Conservation (phyloP, 2,888 invertebrate species). For the Leptinotarsa rubiginosa region DNA sequence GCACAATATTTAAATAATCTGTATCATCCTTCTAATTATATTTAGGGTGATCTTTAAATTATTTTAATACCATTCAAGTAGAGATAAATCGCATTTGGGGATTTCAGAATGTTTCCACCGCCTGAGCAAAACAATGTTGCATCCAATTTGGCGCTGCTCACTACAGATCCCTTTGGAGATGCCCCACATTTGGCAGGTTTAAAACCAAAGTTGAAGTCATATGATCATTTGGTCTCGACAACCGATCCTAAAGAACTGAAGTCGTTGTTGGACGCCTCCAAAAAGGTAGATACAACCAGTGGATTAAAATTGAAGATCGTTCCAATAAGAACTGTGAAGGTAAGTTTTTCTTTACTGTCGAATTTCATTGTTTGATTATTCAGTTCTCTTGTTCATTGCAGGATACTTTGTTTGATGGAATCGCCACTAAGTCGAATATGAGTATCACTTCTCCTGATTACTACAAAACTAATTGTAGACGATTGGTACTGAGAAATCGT, state of each 20-base stretch:
- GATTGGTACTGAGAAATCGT: constrained; percentile 49
- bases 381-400: constrained; percentile 54
- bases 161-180: constrained; percentile 58
- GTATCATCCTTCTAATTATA: too few species aligned
- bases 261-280: constrained; percentile 57
- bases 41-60: too few species aligned
- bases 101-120: constrained; percentile 51
- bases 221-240: constrained; percentile 47
- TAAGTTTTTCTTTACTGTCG: constrained; percentile 36
- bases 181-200: constrained; percentile 58
- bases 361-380: neutral
- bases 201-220: constrained; percentile 52
- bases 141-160: constrained; percentile 51
- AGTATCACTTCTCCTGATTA: constrained; percentile 45
- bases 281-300: constrained; percentile 53
- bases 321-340: constrained; percentile 53
- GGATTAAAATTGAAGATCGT: constrained; percentile 54
- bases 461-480: constrained; percentile 49
- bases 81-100: neutral
- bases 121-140: constrained; percentile 45
- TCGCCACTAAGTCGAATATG: constrained; percentile 40
- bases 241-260: constrained; percentile 62
- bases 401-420: constrained; percentile 84
- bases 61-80: too few species aligned
- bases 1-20: too few species aligned